Evolutionary conservation across 1,140 invertebrate species (phyloP), one percentile per base, ranked within the genome.

Genomic region (Bursaphelenchus mucronatus): DNA sequence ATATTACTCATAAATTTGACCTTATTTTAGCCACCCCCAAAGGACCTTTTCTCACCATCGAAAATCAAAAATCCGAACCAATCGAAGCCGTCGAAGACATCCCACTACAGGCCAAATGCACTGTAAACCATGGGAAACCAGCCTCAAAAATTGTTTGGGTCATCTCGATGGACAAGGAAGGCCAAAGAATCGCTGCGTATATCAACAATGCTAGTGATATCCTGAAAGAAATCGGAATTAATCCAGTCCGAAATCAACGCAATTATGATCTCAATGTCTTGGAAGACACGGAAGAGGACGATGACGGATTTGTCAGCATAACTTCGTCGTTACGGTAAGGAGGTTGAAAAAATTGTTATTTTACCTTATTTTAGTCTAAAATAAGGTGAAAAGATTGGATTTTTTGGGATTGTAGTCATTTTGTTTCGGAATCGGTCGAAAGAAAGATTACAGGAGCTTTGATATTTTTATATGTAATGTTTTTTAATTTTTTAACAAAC

Each of bases 121-220:
- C 40, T n/a, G 13, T 43, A 50, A 59, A 59, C 17, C 56, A 49
- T 45, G 66, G 66, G 7, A 39, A 64, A 19, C 66, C 66, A n/a
- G 66, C 66, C 17, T 6, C 66, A 6, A 39, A 57, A 45, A 30
- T 68, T 43, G 66, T 41, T 40, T 68, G 66, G 66, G 66, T 58
- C 13, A 61, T 68, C 39, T 30, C 57, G 40, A 40, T 59, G 40
- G 57, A 59, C 40, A 13, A 13, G 44, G 11, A 45, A 6, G 57
- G 40, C 13, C 13, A 30, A n/a, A 39, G 57, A 50, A 59, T 59
- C 40, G 30, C 57, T 44, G 30, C 19, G 1, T 59, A 15, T 7
- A n/a, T 59, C 4, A 59, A 59, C 61, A 64, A 64, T 49, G 61
- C 57, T 41, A 45, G 53, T 39, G 51, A 66, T 15, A 30, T 61